Percentiles rank a stretch among this genome's conserved stretches.
Evolutionary conservation across 1,140 invertebrate species (phyloP).

Genomic region (Trypoxylus dichotomus): DNA sequence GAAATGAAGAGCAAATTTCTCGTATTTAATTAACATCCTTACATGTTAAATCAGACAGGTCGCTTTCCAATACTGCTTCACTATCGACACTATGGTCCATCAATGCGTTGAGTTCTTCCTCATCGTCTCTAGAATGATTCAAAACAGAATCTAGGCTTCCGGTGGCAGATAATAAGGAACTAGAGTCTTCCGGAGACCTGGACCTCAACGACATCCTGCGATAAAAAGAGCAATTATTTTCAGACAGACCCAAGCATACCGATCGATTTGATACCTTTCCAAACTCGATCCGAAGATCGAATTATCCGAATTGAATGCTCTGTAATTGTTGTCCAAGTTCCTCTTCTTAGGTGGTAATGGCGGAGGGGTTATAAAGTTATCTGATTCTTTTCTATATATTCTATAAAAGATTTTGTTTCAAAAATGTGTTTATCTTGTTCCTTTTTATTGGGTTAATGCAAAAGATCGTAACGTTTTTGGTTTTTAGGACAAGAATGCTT

Average conservation of each 20-base stretch:
- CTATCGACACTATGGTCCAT: conserved; percentile 58
- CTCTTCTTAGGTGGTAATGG: conserved; percentile 77
- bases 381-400: conserved; percentile 37
- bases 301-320: conserved; percentile 52
- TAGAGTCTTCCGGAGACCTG: conserved; percentile 68
- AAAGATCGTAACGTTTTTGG: too few species aligned
- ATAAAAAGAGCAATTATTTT: conserved; percentile 26
- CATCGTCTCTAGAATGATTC: conserved; percentile 75
- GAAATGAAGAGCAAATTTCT: too few species aligned
- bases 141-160: conserved; percentile 82
- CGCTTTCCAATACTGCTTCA: conserved; percentile 47
- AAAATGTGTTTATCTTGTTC: neutral
- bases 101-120: conserved; percentile 66
- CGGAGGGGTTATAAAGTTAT: conserved; percentile 59
- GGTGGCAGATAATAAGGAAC: conserved; percentile 69
- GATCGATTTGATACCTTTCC: conserved; percentile 53
- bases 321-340: conserved; percentile 54
- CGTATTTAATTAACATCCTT: conserved; percentile 12
- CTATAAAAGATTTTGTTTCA: neutral
- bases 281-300: conserved; percentile 60
- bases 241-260: too few species aligned
- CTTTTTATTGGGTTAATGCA: too few species aligned
- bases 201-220: conserved; percentile 62
- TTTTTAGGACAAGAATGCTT: too few species aligned
- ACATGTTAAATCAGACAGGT: conserved; percentile 47